These are phyloP conservation scores for Neocrepidodera transversa DNA, from an alignment of 2,888 invertebrate genomes.

Conservation along the genomic window DNA sequence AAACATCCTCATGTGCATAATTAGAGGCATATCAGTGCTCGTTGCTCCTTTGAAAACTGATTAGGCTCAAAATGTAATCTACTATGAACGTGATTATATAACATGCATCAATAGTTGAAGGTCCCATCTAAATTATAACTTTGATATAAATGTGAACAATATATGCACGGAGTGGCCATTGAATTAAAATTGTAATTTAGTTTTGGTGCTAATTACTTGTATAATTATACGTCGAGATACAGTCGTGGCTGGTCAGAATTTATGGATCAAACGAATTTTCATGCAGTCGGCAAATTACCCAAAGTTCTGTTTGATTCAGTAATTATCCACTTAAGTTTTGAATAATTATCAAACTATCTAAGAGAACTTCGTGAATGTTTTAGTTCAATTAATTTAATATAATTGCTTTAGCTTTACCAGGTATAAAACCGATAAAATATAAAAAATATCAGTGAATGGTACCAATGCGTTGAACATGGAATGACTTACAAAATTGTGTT, in stretches of 20 bases:
- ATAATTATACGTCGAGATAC: constrained; percentile 5
- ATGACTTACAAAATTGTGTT: too few species aligned
- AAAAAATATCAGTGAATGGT: too few species aligned
- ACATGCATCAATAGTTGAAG: constrained; percentile 15
- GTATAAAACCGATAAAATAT: too few species aligned
- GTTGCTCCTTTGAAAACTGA: constrained; percentile 11
- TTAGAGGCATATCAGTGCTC: constrained; percentile 4
- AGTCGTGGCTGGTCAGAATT: background rate
- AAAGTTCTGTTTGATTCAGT: constrained; percentile 3
- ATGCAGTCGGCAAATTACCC: background rate
- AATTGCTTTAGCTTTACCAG: too few species aligned
- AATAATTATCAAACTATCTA: too few species aligned
- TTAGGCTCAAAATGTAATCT: constrained; percentile 15
- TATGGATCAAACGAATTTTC: background rate
- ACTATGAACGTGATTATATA: constrained; percentile 14
- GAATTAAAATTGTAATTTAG: constrained; percentile 15
- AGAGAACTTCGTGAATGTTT: too few species aligned
- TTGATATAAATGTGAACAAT: constrained; percentile 17
- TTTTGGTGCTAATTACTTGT: constrained; percentile 14
- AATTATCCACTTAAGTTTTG: too few species aligned
- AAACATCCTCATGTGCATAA: constrained; percentile 5
- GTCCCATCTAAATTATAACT: constrained; percentile 6
- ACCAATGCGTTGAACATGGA: too few species aligned
- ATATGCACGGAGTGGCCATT: constrained; percentile 4
- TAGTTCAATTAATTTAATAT: too few species aligned